Conservation (phyloP, 2,888 invertebrate species). For the Ichneumoninae sp. region DNA sequence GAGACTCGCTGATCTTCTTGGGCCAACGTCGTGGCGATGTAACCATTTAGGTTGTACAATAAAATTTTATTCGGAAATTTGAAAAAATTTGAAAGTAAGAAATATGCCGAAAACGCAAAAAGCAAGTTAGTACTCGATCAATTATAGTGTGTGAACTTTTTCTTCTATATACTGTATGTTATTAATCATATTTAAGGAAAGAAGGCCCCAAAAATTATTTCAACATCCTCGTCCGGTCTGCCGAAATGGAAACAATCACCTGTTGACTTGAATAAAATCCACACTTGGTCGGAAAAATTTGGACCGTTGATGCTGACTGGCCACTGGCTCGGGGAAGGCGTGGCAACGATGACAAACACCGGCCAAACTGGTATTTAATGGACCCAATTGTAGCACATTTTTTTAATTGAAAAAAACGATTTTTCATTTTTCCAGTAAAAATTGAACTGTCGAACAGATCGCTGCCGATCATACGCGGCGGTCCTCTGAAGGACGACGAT, state of each 20-base stretch:
- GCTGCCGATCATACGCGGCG: slow-evolving; percentile 68
- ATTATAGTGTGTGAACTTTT: background rate
- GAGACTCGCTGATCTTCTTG: background rate
- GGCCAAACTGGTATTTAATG: slow-evolving; percentile 74
- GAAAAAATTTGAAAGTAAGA: background rate
- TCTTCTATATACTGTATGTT: background rate
- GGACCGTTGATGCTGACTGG: slow-evolving; percentile 72
- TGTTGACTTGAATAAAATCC: slow-evolving; percentile 70
- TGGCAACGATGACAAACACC: slow-evolving; percentile 74
- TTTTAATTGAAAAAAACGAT: background rate
- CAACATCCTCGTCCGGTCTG: slow-evolving; percentile 75
- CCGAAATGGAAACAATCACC: slow-evolving; percentile 80
- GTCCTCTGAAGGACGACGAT: slow-evolving; percentile 71
- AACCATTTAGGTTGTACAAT: slow-evolving; percentile 4
- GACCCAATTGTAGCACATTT: background rate
- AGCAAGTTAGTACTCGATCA: slow-evolving; percentile 29
- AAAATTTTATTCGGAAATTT: slow-evolving; percentile 5
- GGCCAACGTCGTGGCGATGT: slow-evolving; percentile 41
- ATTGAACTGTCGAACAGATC: slow-evolving; percentile 55
- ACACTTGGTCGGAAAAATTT: slow-evolving; percentile 70
- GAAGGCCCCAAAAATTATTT: slow-evolving; percentile 30
- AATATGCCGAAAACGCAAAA: slow-evolving; percentile 34
- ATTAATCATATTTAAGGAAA: slow-evolving; percentile 23
- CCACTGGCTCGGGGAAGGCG: slow-evolving; percentile 70
- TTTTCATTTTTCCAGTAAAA: slow-evolving; percentile 58